Base-by-base conservation (phyloP, 2,888 invertebrate genomes). In the Idaea aversata region DNA sequence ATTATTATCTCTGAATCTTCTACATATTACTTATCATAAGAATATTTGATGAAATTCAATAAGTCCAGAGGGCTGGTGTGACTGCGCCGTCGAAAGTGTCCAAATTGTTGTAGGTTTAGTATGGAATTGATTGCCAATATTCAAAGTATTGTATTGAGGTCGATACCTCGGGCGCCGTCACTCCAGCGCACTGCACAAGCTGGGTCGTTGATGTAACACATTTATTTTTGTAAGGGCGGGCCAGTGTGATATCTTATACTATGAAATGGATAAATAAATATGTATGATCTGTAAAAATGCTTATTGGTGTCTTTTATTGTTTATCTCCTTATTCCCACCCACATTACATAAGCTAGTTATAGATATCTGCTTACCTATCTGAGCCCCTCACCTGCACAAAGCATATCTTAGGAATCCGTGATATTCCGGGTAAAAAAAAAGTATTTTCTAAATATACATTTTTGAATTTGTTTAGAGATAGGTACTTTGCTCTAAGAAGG, bases 151-250 rank as follows among this genome's bases (percentile, higher is more conserved):
- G 64, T 75, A 68, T 72, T 73, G 68, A 70, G 70, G 61, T 59
- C 34, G 13, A 13, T 16, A 13, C 25, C 72, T 71, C 75, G 73
- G 67, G 67, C 87, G 91, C 87, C 73, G 82, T 86, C 88, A 84
- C 87, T 77, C 84, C 90, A 84, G 86, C 80, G 68, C 66, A 10
- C 79, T 75, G 78, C 72, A 72, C 77, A 82, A 80, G 83, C 88
- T 90, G 90, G 90, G 87, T 91, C 90, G 87, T 89, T 90, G 87
- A 85, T 86, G 88, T 90, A 91, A 90, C 91, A 91, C 90, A 91
- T 88, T 92, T 93, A 92, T 92, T 92, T 93, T 93, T 93, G 86
- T 93, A 93, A 91, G 91, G 92, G 92, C 92, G 93, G 93, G 93
- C 93, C 92, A 93, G 93, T 93, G 93, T 93, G 92, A 93, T 93